Evolutionary conservation across 2,797 vertebrate genomes (phyloP).

Genomic region (Crocidura indochinensis): DNA sequence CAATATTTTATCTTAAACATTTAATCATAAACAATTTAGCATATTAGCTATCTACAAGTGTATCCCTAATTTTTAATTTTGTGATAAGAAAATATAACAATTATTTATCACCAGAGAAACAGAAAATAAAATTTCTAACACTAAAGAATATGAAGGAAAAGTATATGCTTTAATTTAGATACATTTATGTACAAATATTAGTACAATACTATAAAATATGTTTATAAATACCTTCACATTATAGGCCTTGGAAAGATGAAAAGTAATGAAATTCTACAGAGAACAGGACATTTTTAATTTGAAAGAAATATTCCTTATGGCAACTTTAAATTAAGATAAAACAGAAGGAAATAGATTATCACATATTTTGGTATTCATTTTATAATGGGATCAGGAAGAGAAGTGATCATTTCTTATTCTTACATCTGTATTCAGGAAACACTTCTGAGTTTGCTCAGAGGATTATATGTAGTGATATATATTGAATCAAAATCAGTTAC

Average conservation of each 20-base stretch:
- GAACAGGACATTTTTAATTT: not conserved
- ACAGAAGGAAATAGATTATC: not conserved
- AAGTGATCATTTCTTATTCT: too few relatives aligned
- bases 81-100: not conserved
- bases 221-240: not conserved
- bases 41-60: not conserved
- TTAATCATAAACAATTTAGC: constrained; percentile 31
- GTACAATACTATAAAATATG: too few relatives aligned
- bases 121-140: not conserved
- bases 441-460: too few relatives aligned
- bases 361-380: too few relatives aligned
- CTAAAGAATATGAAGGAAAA: not conserved
- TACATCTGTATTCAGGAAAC: too few relatives aligned
- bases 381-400: too few relatives aligned
- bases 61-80: not conserved
- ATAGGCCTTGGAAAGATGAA: not conserved
- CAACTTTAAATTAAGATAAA: constrained; percentile 23
- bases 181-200: not conserved
- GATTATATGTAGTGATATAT: too few relatives aligned
- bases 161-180: constrained; percentile 5
- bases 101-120: not conserved
- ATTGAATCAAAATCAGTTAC: too few relatives aligned
- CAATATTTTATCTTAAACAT: constrained; percentile 24
- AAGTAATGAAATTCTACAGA: constrained; percentile 21
- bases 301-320: not conserved